Conservation (phyloP, 2,888 invertebrate species). For the Tinea trinotella region DNA sequence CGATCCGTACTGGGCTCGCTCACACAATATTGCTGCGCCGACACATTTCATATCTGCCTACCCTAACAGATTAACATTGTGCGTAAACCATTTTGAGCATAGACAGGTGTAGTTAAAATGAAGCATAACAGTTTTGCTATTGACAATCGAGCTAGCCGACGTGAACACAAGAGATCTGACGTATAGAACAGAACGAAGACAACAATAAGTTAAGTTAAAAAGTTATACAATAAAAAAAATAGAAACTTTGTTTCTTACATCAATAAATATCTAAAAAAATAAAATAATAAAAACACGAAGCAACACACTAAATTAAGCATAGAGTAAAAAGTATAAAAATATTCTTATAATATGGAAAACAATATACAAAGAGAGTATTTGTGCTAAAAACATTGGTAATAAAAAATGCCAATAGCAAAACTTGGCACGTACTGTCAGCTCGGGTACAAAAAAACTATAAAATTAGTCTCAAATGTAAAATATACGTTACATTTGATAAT, state of each 20-base stretch:
- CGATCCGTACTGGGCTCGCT: neutral
- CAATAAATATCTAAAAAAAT: slow-evolving; percentile 48
- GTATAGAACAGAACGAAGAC: slow-evolving; percentile 56
- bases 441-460: slow-evolving; percentile 69
- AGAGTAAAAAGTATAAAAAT: slow-evolving; percentile 53
- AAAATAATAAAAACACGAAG: slow-evolving; percentile 51
- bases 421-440: slow-evolving; percentile 65
- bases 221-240: slow-evolving; percentile 49
- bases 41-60: slow-evolving; percentile 39
- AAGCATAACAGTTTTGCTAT: slow-evolving; percentile 70
- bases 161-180: slow-evolving; percentile 30
- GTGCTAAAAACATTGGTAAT: slow-evolving; percentile 45
- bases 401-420: slow-evolving; percentile 66
- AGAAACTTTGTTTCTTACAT: slow-evolving; percentile 64
- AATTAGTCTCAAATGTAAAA: slow-evolving; percentile 72
- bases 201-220: slow-evolving; percentile 65
- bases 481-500: slow-evolving; percentile 72
- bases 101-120: slow-evolving; percentile 51
- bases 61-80: slow-evolving; percentile 43
- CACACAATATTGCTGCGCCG: too few species aligned
- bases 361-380: slow-evolving; percentile 34
- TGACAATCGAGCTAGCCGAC: slow-evolving; percentile 57
- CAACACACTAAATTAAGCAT: slow-evolving; percentile 68
- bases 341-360: slow-evolving; percentile 62
- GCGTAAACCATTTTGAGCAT: slow-evolving; percentile 70